Evolutionary conservation across 2,113 vertebrate genomes (phyloP).

Genomic region (Diphyllodes magnificus): DNA sequence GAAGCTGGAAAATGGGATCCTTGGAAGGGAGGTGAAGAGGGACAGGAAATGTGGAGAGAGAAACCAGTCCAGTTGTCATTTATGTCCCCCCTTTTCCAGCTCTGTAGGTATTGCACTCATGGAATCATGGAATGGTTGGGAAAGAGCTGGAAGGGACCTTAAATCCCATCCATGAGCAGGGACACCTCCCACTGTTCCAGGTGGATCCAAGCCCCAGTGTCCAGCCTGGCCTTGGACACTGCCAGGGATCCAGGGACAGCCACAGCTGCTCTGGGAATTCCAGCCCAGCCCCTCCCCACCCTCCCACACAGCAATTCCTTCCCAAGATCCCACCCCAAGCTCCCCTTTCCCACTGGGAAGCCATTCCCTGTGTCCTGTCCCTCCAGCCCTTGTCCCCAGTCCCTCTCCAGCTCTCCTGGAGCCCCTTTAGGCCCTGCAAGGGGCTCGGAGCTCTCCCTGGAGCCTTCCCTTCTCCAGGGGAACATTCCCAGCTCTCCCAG

Average conservation of each 20-base stretch:
- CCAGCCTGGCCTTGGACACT: background rate
- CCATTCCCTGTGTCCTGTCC: background rate
- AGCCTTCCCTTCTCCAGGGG: background rate
- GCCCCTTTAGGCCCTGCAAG: background rate
- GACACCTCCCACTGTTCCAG: background rate
- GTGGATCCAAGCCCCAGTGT: fast-evolving
- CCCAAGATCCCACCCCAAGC: background rate
- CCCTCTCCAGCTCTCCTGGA: background rate
- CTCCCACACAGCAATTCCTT: background rate
- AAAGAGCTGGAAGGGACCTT: background rate
- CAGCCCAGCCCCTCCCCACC: background rate
- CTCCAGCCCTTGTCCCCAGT: background rate
- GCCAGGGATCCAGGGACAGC: background rate
- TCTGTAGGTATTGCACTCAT: fast-evolving
- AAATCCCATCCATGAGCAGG: background rate
- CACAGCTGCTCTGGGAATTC: background rate
- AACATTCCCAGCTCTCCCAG: background rate
- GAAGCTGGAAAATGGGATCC: background rate
- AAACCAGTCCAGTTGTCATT: background rate
- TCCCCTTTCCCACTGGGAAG: background rate
- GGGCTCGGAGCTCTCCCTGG: background rate
- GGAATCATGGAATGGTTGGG: background rate
- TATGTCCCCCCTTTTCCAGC: background rate
- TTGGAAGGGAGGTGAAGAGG: background rate
- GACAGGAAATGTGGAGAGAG: background rate